Evolutionary conservation across 2,113 vertebrate species (phyloP), one percentile per base, ranked within the genome.

Genomic region (Ceyx melanurus): DNA sequence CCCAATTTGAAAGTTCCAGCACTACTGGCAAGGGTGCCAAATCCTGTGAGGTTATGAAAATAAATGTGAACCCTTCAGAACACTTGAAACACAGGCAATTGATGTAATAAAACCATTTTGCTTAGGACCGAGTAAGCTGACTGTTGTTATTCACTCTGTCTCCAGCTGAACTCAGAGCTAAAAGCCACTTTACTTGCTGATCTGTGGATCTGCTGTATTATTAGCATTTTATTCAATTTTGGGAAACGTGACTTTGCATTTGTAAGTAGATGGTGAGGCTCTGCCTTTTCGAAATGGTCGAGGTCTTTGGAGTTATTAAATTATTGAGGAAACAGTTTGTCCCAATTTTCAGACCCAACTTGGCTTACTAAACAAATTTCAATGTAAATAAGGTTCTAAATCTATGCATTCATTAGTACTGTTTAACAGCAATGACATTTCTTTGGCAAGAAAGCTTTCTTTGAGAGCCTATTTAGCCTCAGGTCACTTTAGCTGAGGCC

Each of bases 281-380:
- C 93, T 95, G 85, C 72, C 88, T 97, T 93, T 95, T 93, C 89
- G 86, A 93, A 96, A 95, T 89, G 87, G 93, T 88, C 68, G 91
- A 96, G 94, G 90, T 86, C 96, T 95, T 96, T 86, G 86, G 94
- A 93, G 94, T 97, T 97, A 97, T 96, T 96, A 96, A 97, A 94
- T 96, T 96, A 91, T 94, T 51, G 82, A 95, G 94, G 86, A 96
- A 96, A 96, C 80, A 92, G 90, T 97, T 97, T 92, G 92, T 97
- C 95, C 92, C 94, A 91, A 94, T 92, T 85, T 96, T 96, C 94
- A 94, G 97, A 93, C 93, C 93, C 91, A 92, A 96, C 85, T 88
- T 92, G 79, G 46, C 92, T 89, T 95, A 96, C 96, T 97, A 97
- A 97, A 97, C 97, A 97, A 96, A 97, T 97, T 96, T 97, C 92